These are phyloP conservation scores for Ophioninae sp. DNA, from an alignment of 2,888 invertebrate species.

Conservation along the genomic window DNA sequence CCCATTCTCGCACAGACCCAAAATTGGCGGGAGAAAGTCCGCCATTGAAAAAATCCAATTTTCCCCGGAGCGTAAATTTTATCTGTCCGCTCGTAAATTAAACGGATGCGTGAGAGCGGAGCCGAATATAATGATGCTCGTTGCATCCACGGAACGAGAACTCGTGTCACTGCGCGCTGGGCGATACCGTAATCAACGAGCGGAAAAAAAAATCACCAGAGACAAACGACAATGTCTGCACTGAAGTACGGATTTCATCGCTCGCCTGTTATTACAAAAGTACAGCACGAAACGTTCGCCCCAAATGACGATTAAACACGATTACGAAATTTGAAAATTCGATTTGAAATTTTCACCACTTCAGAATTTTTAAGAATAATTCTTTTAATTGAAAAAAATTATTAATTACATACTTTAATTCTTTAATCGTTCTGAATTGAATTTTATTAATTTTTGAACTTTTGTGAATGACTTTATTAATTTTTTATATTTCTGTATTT, in stretches of 20 bases:
- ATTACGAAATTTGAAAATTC: neutral
- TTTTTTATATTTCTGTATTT: too few relatives aligned
- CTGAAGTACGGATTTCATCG: conserved; percentile 21
- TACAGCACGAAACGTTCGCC: neutral
- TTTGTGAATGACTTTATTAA: too few relatives aligned
- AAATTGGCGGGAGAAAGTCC: neutral
- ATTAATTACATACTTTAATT: too few relatives aligned
- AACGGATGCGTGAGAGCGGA: conserved; percentile 37
- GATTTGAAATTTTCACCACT: too few relatives aligned
- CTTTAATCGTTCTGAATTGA: too few relatives aligned
- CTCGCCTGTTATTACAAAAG: neutral
- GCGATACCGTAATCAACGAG: conserved; percentile 50
- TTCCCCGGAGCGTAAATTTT: conserved; percentile 7
- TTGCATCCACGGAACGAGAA: neutral
- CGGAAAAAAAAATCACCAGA: conserved; percentile 26
- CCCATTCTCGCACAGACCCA: too few relatives aligned
- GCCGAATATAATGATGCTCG: conserved; percentile 17
- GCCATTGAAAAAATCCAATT: conserved; percentile 16
- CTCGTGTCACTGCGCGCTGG: conserved; percentile 29
- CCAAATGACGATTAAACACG: conserved; percentile 11
- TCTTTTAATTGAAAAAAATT: too few relatives aligned
- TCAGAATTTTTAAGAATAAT: too few relatives aligned
- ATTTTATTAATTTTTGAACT: too few relatives aligned
- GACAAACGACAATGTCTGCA: conserved; percentile 29
- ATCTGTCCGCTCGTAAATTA: conserved; percentile 35